A percentile compares a stretch with the other conserved stretches of the same genome.
Evolutionary conservation across 1,140 invertebrate species (phyloP).

Genomic region (Cyphomyrmex costatus): DNA sequence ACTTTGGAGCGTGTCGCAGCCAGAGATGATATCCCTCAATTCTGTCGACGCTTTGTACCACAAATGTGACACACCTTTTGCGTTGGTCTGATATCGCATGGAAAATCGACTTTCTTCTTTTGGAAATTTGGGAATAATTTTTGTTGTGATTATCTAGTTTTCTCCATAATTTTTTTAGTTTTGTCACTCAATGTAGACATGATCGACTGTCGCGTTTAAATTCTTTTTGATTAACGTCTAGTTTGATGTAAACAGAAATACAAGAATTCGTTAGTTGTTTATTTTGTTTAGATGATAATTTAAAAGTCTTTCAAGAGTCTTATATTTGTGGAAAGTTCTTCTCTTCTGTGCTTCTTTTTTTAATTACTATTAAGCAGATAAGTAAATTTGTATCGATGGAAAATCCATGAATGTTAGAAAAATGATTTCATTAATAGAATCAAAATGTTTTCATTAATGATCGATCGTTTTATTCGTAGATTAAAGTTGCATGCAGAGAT

Average conservation of each 20-base stretch:
- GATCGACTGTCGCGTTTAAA: neutral
- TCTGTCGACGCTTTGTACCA: neutral
- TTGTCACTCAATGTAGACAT: neutral
- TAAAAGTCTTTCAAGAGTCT: neutral
- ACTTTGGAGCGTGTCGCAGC: neutral
- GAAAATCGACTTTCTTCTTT: neutral
- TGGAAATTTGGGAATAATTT: neutral
- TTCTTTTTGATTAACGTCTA: neutral
- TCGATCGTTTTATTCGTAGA: neutral
- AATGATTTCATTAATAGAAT: neutral
- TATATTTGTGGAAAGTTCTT: neutral
- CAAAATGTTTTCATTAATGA: neutral
- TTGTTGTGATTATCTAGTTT: neutral
- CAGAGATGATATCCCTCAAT: neutral
- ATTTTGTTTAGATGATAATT: neutral
- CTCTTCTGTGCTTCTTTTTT: neutral
- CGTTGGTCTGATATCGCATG: neutral
- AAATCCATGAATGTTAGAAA: neutral
- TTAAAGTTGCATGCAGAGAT: neutral
- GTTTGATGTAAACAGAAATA: neutral
- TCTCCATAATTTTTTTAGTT: neutral
- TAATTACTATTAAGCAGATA: neutral
- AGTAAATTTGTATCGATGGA: neutral
- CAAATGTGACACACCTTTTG: neutral
- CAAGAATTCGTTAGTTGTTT: neutral